These are phyloP conservation scores for Agriopis aurantiaria DNA, from an alignment of 2,888 invertebrate species.

Conservation along the genomic window DNA sequence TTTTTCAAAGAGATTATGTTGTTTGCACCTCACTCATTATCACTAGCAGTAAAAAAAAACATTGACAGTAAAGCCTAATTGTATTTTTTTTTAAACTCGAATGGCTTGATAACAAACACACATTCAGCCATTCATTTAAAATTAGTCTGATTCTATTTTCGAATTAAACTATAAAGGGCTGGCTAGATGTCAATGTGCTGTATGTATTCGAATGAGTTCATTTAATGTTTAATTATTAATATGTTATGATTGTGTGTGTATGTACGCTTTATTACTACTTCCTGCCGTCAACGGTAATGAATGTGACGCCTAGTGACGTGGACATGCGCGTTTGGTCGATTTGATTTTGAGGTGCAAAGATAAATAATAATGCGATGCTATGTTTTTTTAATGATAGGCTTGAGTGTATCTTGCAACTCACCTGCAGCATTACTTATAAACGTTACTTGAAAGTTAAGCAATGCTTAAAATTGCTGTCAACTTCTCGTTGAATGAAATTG, in stretches of 20 bases:
- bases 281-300: slow-evolving; percentile 81
- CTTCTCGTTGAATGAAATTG: too few species aligned
- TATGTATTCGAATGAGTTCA: slow-evolving; percentile 78
- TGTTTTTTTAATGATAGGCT: too few species aligned
- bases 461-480: too few species aligned
- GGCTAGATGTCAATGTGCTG: slow-evolving; percentile 68
- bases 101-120: neutral
- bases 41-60: too few species aligned
- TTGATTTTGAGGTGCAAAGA: slow-evolving; percentile 4
- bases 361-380: neutral
- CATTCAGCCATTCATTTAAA: slow-evolving; percentile 5
- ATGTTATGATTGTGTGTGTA: slow-evolving; percentile 73
- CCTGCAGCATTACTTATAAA: too few species aligned
- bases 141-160: slow-evolving; percentile 52
- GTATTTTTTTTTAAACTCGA: neutral
- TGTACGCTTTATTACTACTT: slow-evolving; percentile 75
- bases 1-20: too few species aligned
- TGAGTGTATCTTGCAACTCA: too few species aligned
- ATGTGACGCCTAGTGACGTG: slow-evolving; percentile 70
- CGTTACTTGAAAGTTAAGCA: too few species aligned
- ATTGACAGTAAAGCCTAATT: too few species aligned
- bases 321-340: slow-evolving; percentile 53
- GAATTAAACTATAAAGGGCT: slow-evolving; percentile 63
- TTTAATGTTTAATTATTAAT: slow-evolving; percentile 69
- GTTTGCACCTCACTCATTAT: too few species aligned